Evolutionary conservation across 2,797 vertebrate genomes (phyloP).

Genomic region (Hypotaenidia philippensis): DNA sequence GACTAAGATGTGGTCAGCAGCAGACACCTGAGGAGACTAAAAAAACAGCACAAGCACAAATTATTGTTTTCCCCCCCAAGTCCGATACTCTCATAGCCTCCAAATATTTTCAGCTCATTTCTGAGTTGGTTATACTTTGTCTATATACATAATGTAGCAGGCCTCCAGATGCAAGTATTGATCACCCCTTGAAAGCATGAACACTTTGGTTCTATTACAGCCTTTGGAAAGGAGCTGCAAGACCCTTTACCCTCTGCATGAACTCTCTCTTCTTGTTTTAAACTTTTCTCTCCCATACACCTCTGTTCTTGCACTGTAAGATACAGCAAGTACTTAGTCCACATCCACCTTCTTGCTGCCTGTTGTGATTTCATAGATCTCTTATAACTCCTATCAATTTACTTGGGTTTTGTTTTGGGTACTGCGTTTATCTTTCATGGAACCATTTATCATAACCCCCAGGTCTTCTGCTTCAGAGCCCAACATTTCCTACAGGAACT

Average conservation of each 20-base stretch:
- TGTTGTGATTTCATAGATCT: neutral
- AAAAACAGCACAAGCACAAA: neutral
- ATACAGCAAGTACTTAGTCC: neutral
- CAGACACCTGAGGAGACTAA: neutral
- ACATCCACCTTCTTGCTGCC: neutral
- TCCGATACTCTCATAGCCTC: neutral
- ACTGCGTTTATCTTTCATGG: neutral
- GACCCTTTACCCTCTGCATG: neutral
- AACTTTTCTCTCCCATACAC: neutral
- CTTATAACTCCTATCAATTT: neutral
- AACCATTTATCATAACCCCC: neutral
- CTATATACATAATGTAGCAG: accelerated
- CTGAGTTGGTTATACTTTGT: neutral
- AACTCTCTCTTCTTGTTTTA: neutral
- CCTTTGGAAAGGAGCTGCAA: neutral
- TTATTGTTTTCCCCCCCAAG: neutral
- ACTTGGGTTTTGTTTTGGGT: neutral
- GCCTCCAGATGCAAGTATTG: neutral
- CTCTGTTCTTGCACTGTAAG: neutral
- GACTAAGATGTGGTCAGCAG: neutral
- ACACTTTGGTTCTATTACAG: neutral
- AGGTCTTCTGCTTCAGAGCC: neutral
- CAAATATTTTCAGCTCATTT: neutral
- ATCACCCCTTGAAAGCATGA: neutral
- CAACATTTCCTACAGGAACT: neutral